These are phyloP conservation scores for Papilio demoleus DNA, from an alignment of 2,888 invertebrate genomes.

Conservation along the genomic window DNA sequence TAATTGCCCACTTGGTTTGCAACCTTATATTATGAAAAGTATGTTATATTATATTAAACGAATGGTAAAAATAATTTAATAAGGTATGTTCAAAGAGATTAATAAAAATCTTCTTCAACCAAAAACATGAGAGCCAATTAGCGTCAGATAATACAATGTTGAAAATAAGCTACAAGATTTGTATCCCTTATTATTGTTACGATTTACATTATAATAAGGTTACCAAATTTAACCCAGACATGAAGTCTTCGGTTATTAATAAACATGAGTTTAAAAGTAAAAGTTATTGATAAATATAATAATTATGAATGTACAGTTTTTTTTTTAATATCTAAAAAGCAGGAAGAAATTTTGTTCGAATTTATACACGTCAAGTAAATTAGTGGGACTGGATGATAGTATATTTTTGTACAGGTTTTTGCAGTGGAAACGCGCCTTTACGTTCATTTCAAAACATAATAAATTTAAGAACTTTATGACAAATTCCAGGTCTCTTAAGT, in stretches of 20 bases:
- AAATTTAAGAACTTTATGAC: background rate
- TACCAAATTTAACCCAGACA: background rate
- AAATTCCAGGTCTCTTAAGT: background rate
- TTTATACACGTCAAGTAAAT: no score
- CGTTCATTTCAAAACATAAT: background rate
- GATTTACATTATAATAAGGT: background rate
- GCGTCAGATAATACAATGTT: constrained; percentile 7
- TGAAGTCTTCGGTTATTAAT: background rate
- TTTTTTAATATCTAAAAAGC: background rate
- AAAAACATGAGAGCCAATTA: constrained; percentile 23
- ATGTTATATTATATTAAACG: no score
- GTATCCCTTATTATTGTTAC: background rate
- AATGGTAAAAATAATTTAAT: background rate
- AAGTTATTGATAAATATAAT: background rate
- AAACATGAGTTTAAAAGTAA: background rate
- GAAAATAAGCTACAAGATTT: background rate
- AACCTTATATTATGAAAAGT: no score
- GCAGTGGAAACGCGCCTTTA: background rate
- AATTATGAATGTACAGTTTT: background rate
- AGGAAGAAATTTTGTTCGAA: background rate
- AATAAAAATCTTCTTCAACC: constrained; percentile 5
- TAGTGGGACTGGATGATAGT: no score
- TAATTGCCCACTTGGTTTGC: no score
- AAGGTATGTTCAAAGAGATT: background rate
- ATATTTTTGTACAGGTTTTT: background rate